Percentiles rank a stretch among this genome's conserved stretches.
phyloP scores from a whole-genome alignment of 2,888 invertebrate genomes.

The Idaea biselata region DNA sequence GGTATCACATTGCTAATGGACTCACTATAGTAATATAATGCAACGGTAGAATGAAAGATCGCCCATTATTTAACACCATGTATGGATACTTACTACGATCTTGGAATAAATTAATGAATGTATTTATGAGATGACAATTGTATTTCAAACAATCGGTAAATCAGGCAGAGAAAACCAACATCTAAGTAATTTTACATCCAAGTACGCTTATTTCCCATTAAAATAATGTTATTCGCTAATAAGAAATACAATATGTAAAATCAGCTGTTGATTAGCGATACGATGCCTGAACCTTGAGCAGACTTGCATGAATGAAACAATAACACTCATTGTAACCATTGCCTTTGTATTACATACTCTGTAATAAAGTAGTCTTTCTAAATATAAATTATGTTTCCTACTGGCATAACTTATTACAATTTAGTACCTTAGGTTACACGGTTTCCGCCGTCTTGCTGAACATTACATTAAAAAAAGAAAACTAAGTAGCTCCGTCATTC shows the following conservation, averaged over 20 bases:
- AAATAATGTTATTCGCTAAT: neutral
- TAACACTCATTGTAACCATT: constrained; percentile 46
- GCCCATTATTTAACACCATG: no score
- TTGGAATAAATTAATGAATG: no score
- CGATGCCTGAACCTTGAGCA: constrained; percentile 53
- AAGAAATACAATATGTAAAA: constrained; percentile 34
- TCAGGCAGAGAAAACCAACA: no score
- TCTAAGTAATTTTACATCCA: no score
- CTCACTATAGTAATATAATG: constrained; percentile 11
- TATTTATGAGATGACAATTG: no score
- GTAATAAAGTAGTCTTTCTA: constrained; percentile 2
- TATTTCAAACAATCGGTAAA: no score
- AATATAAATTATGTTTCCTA: neutral
- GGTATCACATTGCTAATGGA: constrained; percentile 18
- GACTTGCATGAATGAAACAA: constrained; percentile 58
- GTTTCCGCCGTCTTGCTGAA: neutral
- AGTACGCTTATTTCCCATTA: no score
- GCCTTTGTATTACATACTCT: constrained; percentile 17
- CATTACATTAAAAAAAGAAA: constrained; percentile 1
- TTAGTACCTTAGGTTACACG: neutral
- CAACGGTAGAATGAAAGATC: constrained; percentile 15
- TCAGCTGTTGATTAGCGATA: constrained; percentile 53
- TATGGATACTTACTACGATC: no score
- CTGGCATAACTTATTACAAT: neutral
- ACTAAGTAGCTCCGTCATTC: neutral